Evolutionary conservation across 2,797 vertebrate species (phyloP).

Genomic region (Menidia menidia): DNA sequence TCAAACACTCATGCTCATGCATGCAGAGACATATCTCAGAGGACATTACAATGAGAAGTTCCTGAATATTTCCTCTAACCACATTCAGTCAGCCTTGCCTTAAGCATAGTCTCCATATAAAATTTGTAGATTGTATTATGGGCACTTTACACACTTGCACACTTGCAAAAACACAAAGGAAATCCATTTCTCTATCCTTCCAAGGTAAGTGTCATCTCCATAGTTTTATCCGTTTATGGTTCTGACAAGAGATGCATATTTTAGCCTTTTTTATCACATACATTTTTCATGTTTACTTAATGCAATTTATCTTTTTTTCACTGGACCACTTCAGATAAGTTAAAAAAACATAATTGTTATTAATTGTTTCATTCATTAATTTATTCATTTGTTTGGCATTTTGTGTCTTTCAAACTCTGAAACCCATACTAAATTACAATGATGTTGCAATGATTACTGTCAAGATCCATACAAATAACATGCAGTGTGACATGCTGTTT

Average conservation of each 20-base stretch:
- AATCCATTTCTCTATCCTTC: slow-evolving; percentile 36
- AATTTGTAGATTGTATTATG: slow-evolving; percentile 6
- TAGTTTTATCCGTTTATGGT: slow-evolving; percentile 3
- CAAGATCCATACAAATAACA: neutral
- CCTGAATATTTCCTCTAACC: slow-evolving; percentile 1
- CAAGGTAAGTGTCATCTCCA: slow-evolving; percentile 77
- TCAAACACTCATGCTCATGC: neutral
- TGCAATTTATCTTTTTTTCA: neutral
- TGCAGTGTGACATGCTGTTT: neutral
- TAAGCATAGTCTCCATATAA: slow-evolving; percentile 3
- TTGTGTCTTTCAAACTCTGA: neutral
- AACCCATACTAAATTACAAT: neutral
- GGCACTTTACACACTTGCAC: slow-evolving; percentile 4
- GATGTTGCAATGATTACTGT: neutral
- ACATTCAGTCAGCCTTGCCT: slow-evolving; percentile 4
- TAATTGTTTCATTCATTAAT: neutral
- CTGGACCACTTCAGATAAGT: neutral
- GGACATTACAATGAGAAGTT: slow-evolving; percentile 5
- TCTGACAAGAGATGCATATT: slow-evolving; percentile 32
- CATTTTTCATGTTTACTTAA: slow-evolving; percentile 1
- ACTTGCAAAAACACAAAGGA: slow-evolving; percentile 12
- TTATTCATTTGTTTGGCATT: neutral
- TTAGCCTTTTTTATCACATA: slow-evolving; percentile 14
- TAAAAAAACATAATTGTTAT: neutral
- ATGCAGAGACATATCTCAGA: neutral